Evolutionary conservation across 2,797 vertebrate species (phyloP).

Genomic region (Halcyon smyrnensis): DNA sequence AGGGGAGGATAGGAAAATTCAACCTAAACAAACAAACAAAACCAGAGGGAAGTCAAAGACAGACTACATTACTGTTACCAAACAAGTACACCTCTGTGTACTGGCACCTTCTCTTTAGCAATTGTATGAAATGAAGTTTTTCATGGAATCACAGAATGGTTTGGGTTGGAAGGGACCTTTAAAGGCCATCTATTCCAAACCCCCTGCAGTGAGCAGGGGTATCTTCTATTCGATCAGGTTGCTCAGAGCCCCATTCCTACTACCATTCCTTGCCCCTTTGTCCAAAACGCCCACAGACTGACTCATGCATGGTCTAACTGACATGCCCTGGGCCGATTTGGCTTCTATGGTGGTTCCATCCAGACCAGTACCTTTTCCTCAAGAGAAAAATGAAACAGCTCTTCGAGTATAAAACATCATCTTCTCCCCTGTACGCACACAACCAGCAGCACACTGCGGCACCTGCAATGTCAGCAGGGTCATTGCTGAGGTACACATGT

Average conservation of each 20-base stretch:
- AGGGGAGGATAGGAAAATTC: slow-evolving; percentile 96
- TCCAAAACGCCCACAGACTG: neutral
- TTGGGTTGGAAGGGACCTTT: neutral
- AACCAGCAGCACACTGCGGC: neutral
- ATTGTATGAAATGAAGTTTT: neutral
- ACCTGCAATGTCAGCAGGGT: neutral
- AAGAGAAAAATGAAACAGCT: neutral
- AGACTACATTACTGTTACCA: neutral
- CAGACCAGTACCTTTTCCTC: neutral
- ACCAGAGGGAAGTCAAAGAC: neutral
- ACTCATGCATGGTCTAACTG: neutral
- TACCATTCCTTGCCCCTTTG: neutral
- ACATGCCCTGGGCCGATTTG: neutral
- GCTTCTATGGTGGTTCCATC: neutral
- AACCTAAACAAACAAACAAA: slow-evolving; percentile 74
- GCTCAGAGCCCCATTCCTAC: neutral
- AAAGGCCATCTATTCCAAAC: neutral
- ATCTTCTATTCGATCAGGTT: neutral
- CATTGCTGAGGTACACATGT: neutral
- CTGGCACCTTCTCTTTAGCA: neutral
- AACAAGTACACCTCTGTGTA: neutral
- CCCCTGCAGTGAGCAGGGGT: neutral
- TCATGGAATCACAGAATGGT: neutral
- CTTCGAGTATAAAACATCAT: neutral
- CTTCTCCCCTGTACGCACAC: neutral